A percentile compares a stretch with the other conserved stretches of the same genome.
Conservation (phyloP, 2,797 vertebrate genomes). For the Gymnodraco acuticeps region DNA sequence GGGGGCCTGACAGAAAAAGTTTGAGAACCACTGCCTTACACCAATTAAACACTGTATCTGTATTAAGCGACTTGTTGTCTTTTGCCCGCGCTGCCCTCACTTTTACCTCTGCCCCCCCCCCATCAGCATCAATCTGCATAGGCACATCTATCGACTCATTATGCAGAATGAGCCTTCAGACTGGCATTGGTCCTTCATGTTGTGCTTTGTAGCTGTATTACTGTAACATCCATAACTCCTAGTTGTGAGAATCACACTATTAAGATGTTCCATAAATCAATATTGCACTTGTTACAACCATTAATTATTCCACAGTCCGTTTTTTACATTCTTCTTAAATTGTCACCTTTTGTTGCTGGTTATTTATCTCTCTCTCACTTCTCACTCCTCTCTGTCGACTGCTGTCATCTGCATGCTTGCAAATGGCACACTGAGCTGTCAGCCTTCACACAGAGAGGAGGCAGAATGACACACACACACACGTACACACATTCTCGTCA, state of each 20-base stretch:
- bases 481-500: slow-evolving; percentile 57
- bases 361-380: slow-evolving; percentile 27
- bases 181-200: slow-evolving; percentile 57
- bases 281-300: slow-evolving; percentile 43
- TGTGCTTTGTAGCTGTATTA: slow-evolving; percentile 49
- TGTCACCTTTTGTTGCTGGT: slow-evolving; percentile 53
- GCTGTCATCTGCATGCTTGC: slow-evolving; percentile 52
- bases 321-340: slow-evolving; percentile 36
- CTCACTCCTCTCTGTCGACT: slow-evolving; percentile 25
- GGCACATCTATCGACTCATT: slow-evolving; percentile 53
- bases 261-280: slow-evolving; percentile 68
- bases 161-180: slow-evolving; percentile 42
- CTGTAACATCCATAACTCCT: slow-evolving; percentile 68
- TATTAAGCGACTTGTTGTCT: not conserved
- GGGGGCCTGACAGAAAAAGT: no score
- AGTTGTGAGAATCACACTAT: slow-evolving; percentile 66
- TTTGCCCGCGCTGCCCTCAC: slow-evolving; percentile 16
- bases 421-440: slow-evolving; percentile 70
- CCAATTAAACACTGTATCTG: not conserved
- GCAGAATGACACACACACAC: slow-evolving; percentile 39
- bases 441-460: slow-evolving; percentile 51
- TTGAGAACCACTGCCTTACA: no score
- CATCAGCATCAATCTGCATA: slow-evolving; percentile 53
- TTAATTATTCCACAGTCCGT: slow-evolving; percentile 50
- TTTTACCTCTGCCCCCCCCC: slow-evolving; percentile 51